Conservation (phyloP, 35 echinoderm and acorn worm genomes). For the Patiria miniata region DNA sequence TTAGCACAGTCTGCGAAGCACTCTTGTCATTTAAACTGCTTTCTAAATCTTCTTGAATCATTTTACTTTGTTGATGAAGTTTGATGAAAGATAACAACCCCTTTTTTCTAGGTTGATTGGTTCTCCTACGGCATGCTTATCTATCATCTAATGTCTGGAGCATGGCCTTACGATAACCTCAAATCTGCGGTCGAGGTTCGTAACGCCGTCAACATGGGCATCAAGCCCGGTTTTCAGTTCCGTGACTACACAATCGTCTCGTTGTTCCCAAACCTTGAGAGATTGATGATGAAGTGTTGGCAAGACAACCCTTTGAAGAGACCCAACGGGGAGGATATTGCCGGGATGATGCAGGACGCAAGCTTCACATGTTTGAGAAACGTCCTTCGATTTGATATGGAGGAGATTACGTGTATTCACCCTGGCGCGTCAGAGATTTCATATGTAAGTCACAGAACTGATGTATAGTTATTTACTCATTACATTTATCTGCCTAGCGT, state of each 20-base stretch:
- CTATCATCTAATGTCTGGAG: constrained; percentile 53
- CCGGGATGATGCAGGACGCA: constrained; percentile 2
- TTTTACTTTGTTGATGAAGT: background rate
- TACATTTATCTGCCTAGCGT: too few species aligned
- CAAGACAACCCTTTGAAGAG: constrained; percentile 34
- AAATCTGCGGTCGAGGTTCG: constrained; percentile 49
- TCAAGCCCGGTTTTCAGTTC: constrained; percentile 60
- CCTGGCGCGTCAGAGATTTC: background rate
- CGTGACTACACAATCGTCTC: constrained; percentile 39
- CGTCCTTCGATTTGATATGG: constrained; percentile 12
- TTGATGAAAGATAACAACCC: background rate
- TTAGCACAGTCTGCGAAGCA: too few species aligned
- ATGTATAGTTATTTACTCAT: too few species aligned
- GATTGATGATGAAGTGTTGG: constrained; percentile 59
- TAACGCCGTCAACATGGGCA: constrained; percentile 41
- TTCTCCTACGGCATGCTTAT: constrained; percentile 76
- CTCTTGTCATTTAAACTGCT: too few species aligned
- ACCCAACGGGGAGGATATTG: constrained; percentile 32
- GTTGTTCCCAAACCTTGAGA: constrained; percentile 43
- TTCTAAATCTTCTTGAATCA: too few species aligned
- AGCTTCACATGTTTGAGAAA: constrained; percentile 35
- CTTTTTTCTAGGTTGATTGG: constrained; percentile 61
- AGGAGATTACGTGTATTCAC: background rate
- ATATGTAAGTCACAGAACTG: too few species aligned
- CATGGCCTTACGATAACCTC: constrained; percentile 56